Evolutionary conservation across 2,113 vertebrate species (phyloP).

Genomic region (Proterorhinus semilunaris): DNA sequence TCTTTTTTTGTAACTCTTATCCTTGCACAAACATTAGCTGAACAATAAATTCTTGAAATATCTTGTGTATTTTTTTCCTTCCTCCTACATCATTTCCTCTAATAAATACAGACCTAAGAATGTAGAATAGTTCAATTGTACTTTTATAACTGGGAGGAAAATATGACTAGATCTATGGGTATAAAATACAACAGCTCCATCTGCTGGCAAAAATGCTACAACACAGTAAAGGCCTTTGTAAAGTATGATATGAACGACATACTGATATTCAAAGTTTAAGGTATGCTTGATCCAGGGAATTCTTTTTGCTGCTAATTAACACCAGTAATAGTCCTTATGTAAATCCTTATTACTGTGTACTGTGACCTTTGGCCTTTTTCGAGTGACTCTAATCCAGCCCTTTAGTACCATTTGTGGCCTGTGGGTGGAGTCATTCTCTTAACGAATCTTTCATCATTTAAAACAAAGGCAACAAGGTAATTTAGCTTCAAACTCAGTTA

Average conservation of each 20-base stretch:
- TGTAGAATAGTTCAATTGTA: neutral
- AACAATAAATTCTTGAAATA: conserved; percentile 63
- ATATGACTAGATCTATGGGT: no score
- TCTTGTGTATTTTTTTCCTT: neutral
- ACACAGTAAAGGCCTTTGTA: neutral
- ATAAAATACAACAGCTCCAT: conserved; percentile 20
- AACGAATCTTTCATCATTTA: neutral
- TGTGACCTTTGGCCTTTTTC: neutral
- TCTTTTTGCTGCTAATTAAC: no score
- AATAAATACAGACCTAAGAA: neutral
- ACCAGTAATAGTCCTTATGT: neutral
- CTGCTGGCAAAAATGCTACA: conserved; percentile 28
- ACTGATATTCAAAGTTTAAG: no score
- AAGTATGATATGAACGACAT: no score
- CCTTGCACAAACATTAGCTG: conserved; percentile 71
- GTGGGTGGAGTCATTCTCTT: conserved; percentile 43
- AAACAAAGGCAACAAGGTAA: no score
- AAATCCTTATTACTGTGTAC: neutral
- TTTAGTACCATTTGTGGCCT: conserved; percentile 28
- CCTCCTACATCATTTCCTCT: neutral
- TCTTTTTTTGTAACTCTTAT: conserved; percentile 75
- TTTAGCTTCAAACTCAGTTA: no score
- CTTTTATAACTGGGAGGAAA: neutral
- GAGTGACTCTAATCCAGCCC: neutral
- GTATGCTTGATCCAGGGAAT: no score